These are phyloP conservation scores for Motacilla alba DNA, from an alignment of 2,113 vertebrate species.

Conservation along the genomic window DNA sequence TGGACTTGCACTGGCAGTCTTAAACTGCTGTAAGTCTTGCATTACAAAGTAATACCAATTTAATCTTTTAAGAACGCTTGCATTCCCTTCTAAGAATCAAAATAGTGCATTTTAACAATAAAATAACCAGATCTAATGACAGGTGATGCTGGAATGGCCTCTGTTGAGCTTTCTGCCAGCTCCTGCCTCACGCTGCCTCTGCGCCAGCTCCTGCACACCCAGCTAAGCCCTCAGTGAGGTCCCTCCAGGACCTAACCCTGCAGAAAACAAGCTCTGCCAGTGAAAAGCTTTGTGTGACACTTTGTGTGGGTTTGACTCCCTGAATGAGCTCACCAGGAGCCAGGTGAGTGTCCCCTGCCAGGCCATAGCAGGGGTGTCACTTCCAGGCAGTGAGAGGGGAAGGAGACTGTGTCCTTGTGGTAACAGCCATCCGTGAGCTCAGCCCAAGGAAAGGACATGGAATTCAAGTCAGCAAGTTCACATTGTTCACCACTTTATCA, in stretches of 20 bases:
- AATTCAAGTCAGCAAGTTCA: background rate
- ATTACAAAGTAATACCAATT: background rate
- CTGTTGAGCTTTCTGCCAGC: background rate
- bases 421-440: background rate
- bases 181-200: fast-evolving
- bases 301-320: background rate
- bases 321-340: background rate
- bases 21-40: background rate
- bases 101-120: background rate
- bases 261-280: background rate
- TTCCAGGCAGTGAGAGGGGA: background rate
- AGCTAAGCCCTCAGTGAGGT: background rate
- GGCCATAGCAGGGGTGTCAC: background rate
- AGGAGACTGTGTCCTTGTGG: background rate
- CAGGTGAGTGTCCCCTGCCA: background rate
- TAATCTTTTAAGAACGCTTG: background rate
- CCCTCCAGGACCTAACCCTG: background rate
- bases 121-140: background rate
- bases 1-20: background rate
- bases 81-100: background rate
- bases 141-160: background rate
- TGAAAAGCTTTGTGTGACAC: background rate
- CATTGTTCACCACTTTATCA: background rate
- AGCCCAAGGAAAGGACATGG: background rate
- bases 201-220: fast-evolving